A percentile compares a stretch with the other conserved stretches of the same genome.
Evolutionary conservation across 2,888 invertebrate genomes (phyloP).

Genomic region (Rhaphigaster nebulosa): DNA sequence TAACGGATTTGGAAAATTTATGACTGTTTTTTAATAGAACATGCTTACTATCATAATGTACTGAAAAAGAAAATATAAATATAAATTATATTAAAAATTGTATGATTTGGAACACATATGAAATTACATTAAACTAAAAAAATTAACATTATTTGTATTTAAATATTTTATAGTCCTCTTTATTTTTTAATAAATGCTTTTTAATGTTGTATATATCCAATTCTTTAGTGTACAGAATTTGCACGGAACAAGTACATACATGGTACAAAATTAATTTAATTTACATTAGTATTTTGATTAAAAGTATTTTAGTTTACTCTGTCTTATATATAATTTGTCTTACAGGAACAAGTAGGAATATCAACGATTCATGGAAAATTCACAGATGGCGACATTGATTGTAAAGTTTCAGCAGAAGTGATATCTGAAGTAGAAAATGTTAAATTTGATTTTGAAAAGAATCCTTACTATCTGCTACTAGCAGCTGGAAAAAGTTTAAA

Average conservation of each 20-base stretch:
- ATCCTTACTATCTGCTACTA: conserved; percentile 80
- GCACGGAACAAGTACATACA: too few relatives aligned
- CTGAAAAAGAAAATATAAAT: too few relatives aligned
- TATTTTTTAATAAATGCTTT: background rate
- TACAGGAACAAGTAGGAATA: conserved; percentile 73
- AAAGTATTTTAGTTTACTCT: background rate
- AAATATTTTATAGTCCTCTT: too few relatives aligned
- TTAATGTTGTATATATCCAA: background rate
- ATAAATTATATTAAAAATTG: too few relatives aligned
- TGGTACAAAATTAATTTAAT: background rate
- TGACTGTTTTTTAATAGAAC: too few relatives aligned
- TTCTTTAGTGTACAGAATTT: background rate
- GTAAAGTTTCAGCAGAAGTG: conserved; percentile 80
- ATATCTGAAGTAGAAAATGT: conserved; percentile 75
- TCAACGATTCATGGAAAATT: conserved; percentile 75
- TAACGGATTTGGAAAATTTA: too few relatives aligned
- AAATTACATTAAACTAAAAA: too few relatives aligned
- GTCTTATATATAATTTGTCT: background rate
- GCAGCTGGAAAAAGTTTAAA: conserved; percentile 73
- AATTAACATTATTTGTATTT: background rate
- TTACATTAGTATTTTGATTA: background rate
- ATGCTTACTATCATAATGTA: too few relatives aligned
- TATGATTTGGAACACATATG: too few relatives aligned
- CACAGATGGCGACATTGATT: conserved; percentile 80
- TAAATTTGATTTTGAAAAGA: conserved; percentile 79